Evolutionary conservation across 2,888 invertebrate genomes (phyloP).

Genomic region (Epinotia ramella): DNA sequence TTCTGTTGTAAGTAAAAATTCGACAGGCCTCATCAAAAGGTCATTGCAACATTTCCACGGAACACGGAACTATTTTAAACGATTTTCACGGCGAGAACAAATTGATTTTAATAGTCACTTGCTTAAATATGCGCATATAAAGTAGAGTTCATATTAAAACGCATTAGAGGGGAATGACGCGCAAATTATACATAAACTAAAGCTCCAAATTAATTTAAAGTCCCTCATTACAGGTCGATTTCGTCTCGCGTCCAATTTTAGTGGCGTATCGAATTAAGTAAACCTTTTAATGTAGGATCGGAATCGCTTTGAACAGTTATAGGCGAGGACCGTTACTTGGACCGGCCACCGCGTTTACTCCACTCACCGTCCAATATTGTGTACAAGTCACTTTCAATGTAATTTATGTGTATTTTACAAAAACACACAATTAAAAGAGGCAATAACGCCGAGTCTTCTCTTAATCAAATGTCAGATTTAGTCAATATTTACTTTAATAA

Average conservation of each 20-base stretch:
- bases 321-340: constrained; percentile 54
- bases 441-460: constrained; percentile 69
- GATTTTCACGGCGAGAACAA: constrained; percentile 64
- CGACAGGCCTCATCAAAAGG: constrained; percentile 37
- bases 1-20: constrained; percentile 31
- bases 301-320: constrained; percentile 51
- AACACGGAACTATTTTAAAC: constrained; percentile 54
- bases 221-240: constrained; percentile 61
- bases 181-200: constrained; percentile 59
- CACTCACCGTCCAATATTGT: constrained; percentile 54
- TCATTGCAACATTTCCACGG: constrained; percentile 46
- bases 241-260: constrained; percentile 56
- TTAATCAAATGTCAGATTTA: constrained; percentile 83
- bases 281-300: constrained; percentile 54
- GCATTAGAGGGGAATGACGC: constrained; percentile 58
- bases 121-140: constrained; percentile 69
- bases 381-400: constrained; percentile 53
- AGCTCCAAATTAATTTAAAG: constrained; percentile 67
- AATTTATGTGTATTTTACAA: constrained; percentile 62
- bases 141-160: constrained; percentile 59
- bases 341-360: constrained; percentile 53
- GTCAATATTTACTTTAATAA: constrained; percentile 79
- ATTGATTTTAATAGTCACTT: constrained; percentile 62
- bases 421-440: constrained; percentile 62
- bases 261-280: constrained; percentile 61